These are phyloP conservation scores for Dipus sagitta DNA, from an alignment of 2,797 vertebrate genomes.

Conservation along the genomic window DNA sequence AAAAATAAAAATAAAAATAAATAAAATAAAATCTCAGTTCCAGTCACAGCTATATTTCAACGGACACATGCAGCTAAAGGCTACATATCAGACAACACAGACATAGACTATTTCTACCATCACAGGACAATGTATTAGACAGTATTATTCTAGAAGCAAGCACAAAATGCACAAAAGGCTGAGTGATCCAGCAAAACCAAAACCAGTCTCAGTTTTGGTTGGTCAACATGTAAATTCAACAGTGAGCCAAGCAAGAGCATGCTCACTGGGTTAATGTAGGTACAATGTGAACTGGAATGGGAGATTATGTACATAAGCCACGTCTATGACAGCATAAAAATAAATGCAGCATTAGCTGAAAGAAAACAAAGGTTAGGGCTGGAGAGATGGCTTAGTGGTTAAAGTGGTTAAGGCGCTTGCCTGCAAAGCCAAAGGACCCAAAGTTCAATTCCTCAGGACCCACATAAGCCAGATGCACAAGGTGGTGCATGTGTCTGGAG, in stretches of 20 bases:
- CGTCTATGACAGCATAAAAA: background rate
- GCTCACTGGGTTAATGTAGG: background rate
- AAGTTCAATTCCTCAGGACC: no score
- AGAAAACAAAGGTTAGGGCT: background rate
- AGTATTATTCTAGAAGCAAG: background rate
- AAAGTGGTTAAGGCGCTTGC: no score
- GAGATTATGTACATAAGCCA: background rate
- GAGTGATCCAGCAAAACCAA: background rate
- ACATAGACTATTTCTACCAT: background rate
- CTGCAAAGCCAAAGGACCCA: no score
- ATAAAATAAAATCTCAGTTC: background rate
- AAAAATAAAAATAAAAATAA: no score
- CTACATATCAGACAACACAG: background rate
- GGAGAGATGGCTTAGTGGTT: no score
- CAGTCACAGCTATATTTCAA: conserved; percentile 4
- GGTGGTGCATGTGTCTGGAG: no score
- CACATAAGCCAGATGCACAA: no score
- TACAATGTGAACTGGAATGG: background rate
- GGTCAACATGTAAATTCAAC: background rate
- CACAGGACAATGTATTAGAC: background rate
- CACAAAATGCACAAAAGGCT: background rate
- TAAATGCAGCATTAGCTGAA: background rate
- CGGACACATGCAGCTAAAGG: background rate
- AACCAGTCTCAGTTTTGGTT: background rate
- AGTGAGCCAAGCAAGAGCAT: background rate